These are phyloP conservation scores for Doris montereyensis DNA, from an alignment of 2,888 invertebrate genomes.

Conservation along the genomic window DNA sequence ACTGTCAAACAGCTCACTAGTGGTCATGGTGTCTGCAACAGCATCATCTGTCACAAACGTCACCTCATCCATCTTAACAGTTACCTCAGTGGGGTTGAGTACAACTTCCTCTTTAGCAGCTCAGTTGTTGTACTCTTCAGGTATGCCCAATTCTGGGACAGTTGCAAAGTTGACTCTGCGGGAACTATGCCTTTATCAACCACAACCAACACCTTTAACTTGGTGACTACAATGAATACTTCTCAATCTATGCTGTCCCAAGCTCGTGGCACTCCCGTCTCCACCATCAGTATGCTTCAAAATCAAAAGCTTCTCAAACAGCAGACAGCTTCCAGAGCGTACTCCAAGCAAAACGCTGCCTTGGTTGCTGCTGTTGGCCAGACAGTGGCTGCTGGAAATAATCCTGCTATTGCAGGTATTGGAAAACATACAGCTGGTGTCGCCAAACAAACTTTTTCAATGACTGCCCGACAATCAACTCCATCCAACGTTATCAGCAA, in stretches of 20 bases:
- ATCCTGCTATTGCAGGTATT: neutral
- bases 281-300: conserved; percentile 41
- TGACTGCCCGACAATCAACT: conserved; percentile 34
- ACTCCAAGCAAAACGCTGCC: conserved; percentile 39
- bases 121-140: conserved; percentile 37
- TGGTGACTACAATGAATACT: conserved; percentile 41
- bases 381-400: conserved; percentile 28
- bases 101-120: conserved; percentile 37
- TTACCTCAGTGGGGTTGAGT: conserved; percentile 36
- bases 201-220: conserved; percentile 35
- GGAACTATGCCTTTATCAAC: conserved; percentile 23
- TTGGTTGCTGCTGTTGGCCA: conserved; percentile 41
- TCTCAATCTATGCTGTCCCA: conserved; percentile 5
- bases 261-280: neutral
- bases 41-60: conserved; percentile 10
- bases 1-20: conserved; percentile 39
- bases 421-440: conserved; percentile 34
- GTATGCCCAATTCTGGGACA: conserved; percentile 21
- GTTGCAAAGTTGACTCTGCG: neutral
- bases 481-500: conserved; percentile 37
- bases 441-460: conserved; percentile 43
- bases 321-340: conserved; percentile 32
- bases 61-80: conserved; percentile 37
- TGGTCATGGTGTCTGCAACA: neutral
- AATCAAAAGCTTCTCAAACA: conserved; percentile 35